phyloP scores from a whole-genome alignment of 2,888 invertebrate species.

The Acholoe squamosa region DNA sequence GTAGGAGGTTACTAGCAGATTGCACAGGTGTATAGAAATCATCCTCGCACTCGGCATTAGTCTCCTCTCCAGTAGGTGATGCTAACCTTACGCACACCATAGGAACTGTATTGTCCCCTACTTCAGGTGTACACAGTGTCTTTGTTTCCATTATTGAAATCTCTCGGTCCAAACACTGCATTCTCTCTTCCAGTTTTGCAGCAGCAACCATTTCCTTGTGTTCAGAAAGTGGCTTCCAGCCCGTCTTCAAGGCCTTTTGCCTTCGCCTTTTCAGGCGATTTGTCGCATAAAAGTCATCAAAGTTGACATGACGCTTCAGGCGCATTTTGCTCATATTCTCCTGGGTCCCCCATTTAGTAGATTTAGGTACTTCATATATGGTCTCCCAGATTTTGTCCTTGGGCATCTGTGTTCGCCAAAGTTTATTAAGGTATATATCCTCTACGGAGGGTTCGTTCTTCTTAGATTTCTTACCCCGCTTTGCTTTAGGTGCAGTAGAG shows the following conservation, averaged over 20 bases:
- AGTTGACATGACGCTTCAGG: constrained; percentile 9
- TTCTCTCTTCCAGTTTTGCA: not conserved
- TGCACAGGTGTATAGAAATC: not conserved
- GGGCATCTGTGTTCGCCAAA: constrained; percentile 70
- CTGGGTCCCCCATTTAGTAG: constrained; percentile 28
- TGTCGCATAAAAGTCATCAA: constrained; percentile 56
- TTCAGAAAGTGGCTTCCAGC: constrained; percentile 50
- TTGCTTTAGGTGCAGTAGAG: not conserved
- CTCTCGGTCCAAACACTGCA: not conserved
- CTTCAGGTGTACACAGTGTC: too few species aligned
- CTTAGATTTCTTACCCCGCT: not conserved
- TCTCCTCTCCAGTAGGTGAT: too few species aligned
- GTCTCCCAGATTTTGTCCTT: constrained; percentile 66
- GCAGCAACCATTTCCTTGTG: constrained; percentile 1
- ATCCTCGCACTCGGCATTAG: too few species aligned
- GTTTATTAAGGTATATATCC: constrained; percentile 68
- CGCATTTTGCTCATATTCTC: constrained; percentile 33
- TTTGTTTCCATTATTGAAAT: not conserved
- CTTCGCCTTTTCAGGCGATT: constrained; percentile 43
- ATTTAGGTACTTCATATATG: constrained; percentile 66
- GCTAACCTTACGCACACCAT: too few species aligned
- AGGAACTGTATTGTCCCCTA: too few species aligned
- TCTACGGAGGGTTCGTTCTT: constrained; percentile 54
- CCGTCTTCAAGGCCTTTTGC: constrained; percentile 48
- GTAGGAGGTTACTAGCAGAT: not conserved